Percentiles rank a stretch among this genome's conserved stretches.
Conservation (phyloP, 1,140 invertebrate species). For the Aphelenchoides avenae region DNA sequence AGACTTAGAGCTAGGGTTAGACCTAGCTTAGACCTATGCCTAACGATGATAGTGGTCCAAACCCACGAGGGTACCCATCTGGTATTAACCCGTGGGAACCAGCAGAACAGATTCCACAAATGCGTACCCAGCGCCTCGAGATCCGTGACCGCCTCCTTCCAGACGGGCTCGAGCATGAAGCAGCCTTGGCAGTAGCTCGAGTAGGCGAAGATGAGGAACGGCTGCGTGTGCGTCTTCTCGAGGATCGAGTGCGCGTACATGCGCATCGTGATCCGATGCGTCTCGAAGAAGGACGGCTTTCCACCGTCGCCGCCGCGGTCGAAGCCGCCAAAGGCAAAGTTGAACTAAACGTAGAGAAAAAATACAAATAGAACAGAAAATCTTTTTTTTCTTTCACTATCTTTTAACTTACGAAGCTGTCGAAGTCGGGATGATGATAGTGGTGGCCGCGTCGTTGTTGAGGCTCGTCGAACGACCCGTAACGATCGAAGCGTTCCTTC, state of each 20-base stretch:
- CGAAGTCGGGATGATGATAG: slow-evolving; percentile 21
- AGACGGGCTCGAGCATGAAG: slow-evolving; percentile 41
- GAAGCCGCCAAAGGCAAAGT: slow-evolving; percentile 38
- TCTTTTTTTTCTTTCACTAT: no score
- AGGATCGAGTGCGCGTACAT: slow-evolving; percentile 46
- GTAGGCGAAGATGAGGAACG: slow-evolving; percentile 51
- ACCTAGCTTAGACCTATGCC: no score
- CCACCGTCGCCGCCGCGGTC: slow-evolving; percentile 22
- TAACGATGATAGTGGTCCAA: no score
- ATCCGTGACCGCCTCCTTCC: slow-evolving; percentile 49
- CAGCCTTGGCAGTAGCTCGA: slow-evolving; percentile 48
- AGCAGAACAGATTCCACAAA: no score
- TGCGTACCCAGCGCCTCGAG: slow-evolving; percentile 46
- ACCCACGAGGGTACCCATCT: no score
- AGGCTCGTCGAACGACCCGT: slow-evolving; percentile 31
- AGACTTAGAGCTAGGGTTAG: no score
- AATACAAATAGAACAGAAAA: no score
- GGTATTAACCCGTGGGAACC: no score
- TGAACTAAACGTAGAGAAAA: slow-evolving; percentile 35
- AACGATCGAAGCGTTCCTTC: slow-evolving; percentile 48
- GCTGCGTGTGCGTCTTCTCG: slow-evolving; percentile 44
- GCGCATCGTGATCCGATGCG: slow-evolving; percentile 42
- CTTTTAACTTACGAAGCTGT: slow-evolving; percentile 36
- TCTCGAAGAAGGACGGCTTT: slow-evolving; percentile 37
- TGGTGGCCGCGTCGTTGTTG: slow-evolving; percentile 6